Base-by-base conservation (phyloP, 2,888 invertebrate species). In the Lepetodrilus schrolli region DNA sequence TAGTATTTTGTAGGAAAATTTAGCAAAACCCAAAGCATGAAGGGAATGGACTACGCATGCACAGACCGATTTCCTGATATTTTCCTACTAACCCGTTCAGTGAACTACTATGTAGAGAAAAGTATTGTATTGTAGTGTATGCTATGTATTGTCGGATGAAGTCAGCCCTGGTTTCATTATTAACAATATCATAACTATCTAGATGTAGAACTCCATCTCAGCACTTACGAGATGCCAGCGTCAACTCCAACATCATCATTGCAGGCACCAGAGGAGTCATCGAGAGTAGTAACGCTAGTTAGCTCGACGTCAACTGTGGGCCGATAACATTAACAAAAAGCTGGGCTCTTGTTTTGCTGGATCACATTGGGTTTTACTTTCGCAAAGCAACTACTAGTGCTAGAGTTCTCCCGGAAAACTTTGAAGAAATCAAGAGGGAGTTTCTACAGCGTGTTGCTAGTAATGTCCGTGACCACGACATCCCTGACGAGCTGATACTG, bases 161-260 rank as follows among this genome's bases (percentile, higher is more conserved):
- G n/a, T n/a, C n/a, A n/a, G n/a, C n/a, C n/a, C n/a, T n/a, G n/a
- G n/a, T n/a, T n/a, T n/a, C n/a, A n/a, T n/a, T n/a, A n/a, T n/a
- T n/a, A n/a, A n/a, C n/a, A n/a, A n/a, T n/a, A n/a, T n/a, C n/a
- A n/a, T n/a, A n/a, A n/a, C n/a, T n/a, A n/a, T n/a, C 20, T 37
- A 71, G 37, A 66, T 74, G 13, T 47, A 48, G 49, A 71, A 74
- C 20, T 71, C 65, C 47, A 47, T 72, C 36, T 49, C 71, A 23
- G 43, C 71, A 17, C 20, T 75, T 8, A 26, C 66, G 49, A n/a
- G 75, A 72, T 21, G 72, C 49, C 1, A 43, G 37, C 20, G 66
- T 75, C 17, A 68, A 48, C 4, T 50, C 50, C 5, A 58, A 71
- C 43, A 72, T 75, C 43, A 72, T 75, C 7, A 72, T 75, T 23